These are phyloP conservation scores for Homarus americanus DNA, from an alignment of 1,140 invertebrate species.

Conservation along the genomic window DNA sequence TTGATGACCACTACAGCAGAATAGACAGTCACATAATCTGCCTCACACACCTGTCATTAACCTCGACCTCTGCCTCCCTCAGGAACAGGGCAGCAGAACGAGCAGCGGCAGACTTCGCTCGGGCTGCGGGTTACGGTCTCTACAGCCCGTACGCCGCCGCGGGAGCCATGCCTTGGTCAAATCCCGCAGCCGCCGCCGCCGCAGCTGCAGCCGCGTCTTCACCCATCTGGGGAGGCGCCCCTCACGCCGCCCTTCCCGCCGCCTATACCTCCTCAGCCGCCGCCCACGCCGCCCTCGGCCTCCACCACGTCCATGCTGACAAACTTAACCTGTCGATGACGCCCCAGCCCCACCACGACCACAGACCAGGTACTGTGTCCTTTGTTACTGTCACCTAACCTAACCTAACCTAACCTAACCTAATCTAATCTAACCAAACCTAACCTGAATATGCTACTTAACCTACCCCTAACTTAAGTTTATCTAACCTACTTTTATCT, in stretches of 20 bases:
- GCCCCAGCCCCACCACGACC: slow-evolving; percentile 43
- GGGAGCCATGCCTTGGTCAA: slow-evolving; percentile 75
- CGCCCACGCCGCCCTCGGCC: slow-evolving; percentile 67
- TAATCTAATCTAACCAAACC: too few relatives aligned
- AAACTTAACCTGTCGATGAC: slow-evolving; percentile 44
- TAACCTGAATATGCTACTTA: too few relatives aligned
- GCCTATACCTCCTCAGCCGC: slow-evolving; percentile 66
- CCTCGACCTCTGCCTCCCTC: neutral
- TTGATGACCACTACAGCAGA: too few relatives aligned
- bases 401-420: too few relatives aligned
- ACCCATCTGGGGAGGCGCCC: slow-evolving; percentile 52
- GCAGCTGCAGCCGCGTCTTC: slow-evolving; percentile 56
- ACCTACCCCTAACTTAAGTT: too few relatives aligned
- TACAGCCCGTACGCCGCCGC: slow-evolving; percentile 81
- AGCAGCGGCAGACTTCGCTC: slow-evolving; percentile 94
- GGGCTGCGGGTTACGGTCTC: slow-evolving; percentile 92
- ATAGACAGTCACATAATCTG: too few relatives aligned
- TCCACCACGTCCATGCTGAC: slow-evolving; percentile 64
- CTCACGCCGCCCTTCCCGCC: slow-evolving; percentile 49
- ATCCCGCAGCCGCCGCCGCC: slow-evolving; percentile 60
- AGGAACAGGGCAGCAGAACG: slow-evolving; percentile 93
- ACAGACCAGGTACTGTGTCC: slow-evolving; percentile 45
- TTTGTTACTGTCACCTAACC: neutral
- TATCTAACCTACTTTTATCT: too few relatives aligned
- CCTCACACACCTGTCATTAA: too few relatives aligned